Conservation (phyloP, 1,140 invertebrate genomes). For the Heliconius hewitsoni region DNA sequence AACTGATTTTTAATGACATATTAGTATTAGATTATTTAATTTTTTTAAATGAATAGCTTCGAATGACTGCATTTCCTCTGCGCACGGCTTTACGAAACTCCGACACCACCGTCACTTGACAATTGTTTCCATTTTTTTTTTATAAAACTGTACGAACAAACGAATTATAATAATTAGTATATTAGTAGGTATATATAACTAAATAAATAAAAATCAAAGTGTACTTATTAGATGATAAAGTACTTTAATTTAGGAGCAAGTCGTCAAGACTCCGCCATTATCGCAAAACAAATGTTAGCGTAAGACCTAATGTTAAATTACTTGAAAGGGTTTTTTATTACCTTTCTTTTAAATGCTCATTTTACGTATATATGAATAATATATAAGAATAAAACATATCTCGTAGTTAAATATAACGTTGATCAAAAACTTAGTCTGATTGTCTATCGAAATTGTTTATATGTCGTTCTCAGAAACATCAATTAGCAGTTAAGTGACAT, state of each 20-base stretch:
- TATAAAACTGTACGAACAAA: conserved; percentile 56
- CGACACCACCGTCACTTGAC: conserved; percentile 60
- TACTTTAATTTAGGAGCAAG: conserved; percentile 62
- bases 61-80: conserved; percentile 41
- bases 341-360: conserved; percentile 67
- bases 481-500: not conserved
- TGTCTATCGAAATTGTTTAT: not conserved
- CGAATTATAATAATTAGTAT: conserved; percentile 57
- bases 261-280: conserved; percentile 73
- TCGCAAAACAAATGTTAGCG: conserved; percentile 64
- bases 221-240: conserved; percentile 52
- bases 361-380: conserved; percentile 33
- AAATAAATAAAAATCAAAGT: conserved; percentile 41
- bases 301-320: conserved; percentile 54
- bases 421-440: not conserved
- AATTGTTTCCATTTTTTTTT: conserved; percentile 49
- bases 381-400: conserved; percentile 61
- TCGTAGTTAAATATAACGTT: conserved; percentile 34
- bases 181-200: conserved; percentile 28
- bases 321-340: conserved; percentile 40
- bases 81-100: conserved; percentile 79
- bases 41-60: conserved; percentile 4
- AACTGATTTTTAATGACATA: not conserved
- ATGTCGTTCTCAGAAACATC: not conserved
- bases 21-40: not conserved